Evolutionary conservation across 23 tunicate genomes (phyloP).

Genomic region (Trididemnum nubilum): DNA sequence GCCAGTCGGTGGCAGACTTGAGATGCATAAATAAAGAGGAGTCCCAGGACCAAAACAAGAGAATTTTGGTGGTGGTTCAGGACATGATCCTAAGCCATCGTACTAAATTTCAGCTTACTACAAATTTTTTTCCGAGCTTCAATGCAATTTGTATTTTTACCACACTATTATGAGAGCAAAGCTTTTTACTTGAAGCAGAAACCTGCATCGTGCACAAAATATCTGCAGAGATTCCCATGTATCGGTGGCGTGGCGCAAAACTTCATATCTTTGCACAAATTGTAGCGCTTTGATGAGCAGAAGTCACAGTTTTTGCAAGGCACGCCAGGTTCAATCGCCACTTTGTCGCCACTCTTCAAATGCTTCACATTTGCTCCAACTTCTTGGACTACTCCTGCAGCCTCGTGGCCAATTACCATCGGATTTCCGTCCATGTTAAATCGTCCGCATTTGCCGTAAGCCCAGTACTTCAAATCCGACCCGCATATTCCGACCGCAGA

Average conservation of each 20-base stretch:
- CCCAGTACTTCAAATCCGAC: constrained; percentile 93
- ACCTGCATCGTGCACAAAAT: constrained; percentile 78
- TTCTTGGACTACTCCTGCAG: constrained; percentile 59
- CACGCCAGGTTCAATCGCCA: constrained; percentile 92
- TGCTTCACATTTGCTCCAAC: constrained; percentile 62
- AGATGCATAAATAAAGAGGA: too few species aligned
- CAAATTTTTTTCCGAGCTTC: too few species aligned
- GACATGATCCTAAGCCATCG: too few species aligned
- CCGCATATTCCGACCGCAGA: constrained; percentile 92
- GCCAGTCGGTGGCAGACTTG: too few species aligned
- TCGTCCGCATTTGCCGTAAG: constrained; percentile 94
- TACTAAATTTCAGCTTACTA: too few species aligned
- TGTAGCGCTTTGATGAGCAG: constrained; percentile 71
- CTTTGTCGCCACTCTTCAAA: constrained; percentile 74
- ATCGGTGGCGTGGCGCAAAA: constrained; percentile 96
- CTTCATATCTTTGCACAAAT: constrained; percentile 75
- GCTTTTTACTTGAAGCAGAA: constrained; percentile 94
- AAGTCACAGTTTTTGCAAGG: constrained; percentile 78
- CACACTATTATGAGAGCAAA: too few species aligned
- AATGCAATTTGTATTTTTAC: too few species aligned
- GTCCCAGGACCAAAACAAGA: too few species aligned
- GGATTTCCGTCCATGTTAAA: constrained; percentile 70
- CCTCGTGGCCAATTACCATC: constrained; percentile 97
- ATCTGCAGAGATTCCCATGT: constrained; percentile 85
- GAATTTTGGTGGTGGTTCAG: too few species aligned